Evolutionary conservation across 2,113 vertebrate genomes (phyloP).

Genomic region (Vulpes lagopus): DNA sequence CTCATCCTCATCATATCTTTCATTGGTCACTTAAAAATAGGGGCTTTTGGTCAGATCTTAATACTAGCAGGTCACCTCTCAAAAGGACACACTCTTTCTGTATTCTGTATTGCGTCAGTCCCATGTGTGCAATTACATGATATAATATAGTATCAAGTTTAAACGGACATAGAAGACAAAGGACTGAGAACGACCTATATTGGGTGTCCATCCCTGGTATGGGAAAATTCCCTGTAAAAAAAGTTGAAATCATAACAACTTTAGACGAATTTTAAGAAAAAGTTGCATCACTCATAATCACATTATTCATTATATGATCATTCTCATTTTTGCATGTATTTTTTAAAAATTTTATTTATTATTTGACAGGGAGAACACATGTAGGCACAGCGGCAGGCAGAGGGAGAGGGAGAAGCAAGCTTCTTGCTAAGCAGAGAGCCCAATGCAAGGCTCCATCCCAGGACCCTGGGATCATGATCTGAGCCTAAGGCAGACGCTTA

Average conservation of each 20-base stretch:
- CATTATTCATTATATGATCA: neutral
- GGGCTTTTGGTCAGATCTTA: neutral
- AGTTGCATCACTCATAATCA: neutral
- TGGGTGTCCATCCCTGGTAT: neutral
- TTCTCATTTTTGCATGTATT: neutral
- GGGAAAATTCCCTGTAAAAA: neutral
- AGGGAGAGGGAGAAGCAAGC: too few species aligned
- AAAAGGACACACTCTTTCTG: neutral
- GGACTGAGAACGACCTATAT: neutral
- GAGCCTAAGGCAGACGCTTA: too few species aligned
- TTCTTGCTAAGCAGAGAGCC: too few species aligned
- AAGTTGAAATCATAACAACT: neutral
- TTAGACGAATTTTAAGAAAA: slow-evolving; percentile 29
- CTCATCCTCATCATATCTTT: neutral
- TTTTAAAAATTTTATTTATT: too few species aligned
- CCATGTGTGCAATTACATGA: neutral
- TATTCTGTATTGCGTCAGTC: neutral
- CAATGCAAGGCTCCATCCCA: too few species aligned
- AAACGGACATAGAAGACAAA: neutral
- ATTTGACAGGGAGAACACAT: too few species aligned
- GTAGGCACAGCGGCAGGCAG: too few species aligned
- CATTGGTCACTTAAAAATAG: neutral
- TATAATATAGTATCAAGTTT: neutral
- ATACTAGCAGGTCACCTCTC: neutral
- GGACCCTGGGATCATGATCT: too few species aligned